Conservation (phyloP, 1,140 invertebrate genomes). For the Sweltsa coloradensis region DNA sequence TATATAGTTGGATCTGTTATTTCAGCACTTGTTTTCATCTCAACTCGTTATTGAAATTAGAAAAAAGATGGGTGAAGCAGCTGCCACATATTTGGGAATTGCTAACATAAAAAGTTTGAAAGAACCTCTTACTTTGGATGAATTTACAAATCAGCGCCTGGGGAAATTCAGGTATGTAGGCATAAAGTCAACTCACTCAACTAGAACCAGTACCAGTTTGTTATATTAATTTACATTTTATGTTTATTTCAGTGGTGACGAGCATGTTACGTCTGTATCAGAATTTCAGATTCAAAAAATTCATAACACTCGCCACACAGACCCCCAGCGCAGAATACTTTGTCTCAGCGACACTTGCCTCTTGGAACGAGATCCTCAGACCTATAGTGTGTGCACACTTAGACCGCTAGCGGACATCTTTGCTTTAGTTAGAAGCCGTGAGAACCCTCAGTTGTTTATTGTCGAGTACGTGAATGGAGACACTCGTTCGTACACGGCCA, state of each 20-base stretch:
- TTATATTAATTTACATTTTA: constrained; percentile 5
- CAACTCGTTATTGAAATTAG: constrained; percentile 74
- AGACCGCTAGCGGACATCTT: constrained; percentile 83
- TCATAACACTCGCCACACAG: constrained; percentile 56
- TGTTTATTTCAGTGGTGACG: constrained; percentile 53
- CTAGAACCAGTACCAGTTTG: not conserved
- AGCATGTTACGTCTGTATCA: constrained; percentile 78
- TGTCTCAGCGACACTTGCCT: constrained; percentile 93
- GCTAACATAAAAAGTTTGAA: constrained; percentile 72
- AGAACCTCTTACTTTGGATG: constrained; percentile 68
- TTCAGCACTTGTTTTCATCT: constrained; percentile 74
- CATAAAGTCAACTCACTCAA: constrained; percentile 26
- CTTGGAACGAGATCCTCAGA: constrained; percentile 90
- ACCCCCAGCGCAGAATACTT: constrained; percentile 73
- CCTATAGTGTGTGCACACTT: constrained; percentile 83
- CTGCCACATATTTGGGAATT: constrained; percentile 66
- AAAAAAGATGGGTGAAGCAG: constrained; percentile 69
- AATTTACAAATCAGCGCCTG: constrained; percentile 74
- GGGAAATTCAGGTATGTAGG: constrained; percentile 84
- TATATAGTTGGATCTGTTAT: constrained; percentile 2
- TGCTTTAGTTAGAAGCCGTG: constrained; percentile 75
- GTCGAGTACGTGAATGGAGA: constrained; percentile 92
- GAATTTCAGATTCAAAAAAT: constrained; percentile 90
- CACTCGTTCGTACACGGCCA: constrained; percentile 74
- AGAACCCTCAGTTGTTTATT: constrained; percentile 87